Percentiles rank a stretch among this genome's conserved stretches.
These are phyloP conservation scores for Panopea generosa DNA, from an alignment of 2,888 invertebrate species.

Conservation along the genomic window DNA sequence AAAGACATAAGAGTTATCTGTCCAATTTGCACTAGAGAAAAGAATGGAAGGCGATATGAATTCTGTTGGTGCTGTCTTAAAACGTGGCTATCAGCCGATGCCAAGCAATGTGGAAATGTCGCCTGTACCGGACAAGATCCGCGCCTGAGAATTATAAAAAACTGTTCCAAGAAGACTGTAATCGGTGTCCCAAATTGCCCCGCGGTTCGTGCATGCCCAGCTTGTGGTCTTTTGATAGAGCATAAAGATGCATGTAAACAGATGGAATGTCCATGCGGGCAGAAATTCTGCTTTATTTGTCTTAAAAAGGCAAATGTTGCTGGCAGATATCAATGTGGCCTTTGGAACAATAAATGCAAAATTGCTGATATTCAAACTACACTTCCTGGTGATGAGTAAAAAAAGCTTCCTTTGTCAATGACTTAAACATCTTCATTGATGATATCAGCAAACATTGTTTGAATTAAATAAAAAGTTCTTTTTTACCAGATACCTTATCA, in stretches of 20 bases:
- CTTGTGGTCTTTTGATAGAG: conserved; percentile 63
- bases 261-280: conserved; percentile 65
- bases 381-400: conserved; percentile 26
- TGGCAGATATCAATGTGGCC: conserved; percentile 55
- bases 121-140: conserved; percentile 63
- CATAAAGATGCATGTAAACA: conserved; percentile 67
- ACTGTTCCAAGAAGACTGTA: conserved; percentile 50
- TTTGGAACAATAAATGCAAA: conserved; percentile 44
- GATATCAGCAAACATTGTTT: too few relatives aligned
- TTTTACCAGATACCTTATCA: too few relatives aligned
- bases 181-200: conserved; percentile 62
- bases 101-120: conserved; percentile 54
- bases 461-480: too few relatives aligned
- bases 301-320: conserved; percentile 43
- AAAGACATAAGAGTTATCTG: conserved; percentile 59
- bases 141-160: conserved; percentile 48
- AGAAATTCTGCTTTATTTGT: conserved; percentile 68
- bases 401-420: too few relatives aligned
- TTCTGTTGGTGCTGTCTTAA: conserved; percentile 67
- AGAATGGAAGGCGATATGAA: conserved; percentile 41
- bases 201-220: conserved; percentile 65
- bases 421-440: too few relatives aligned
- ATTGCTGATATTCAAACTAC: conserved; percentile 53
- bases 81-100: conserved; percentile 40
- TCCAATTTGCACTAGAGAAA: conserved; percentile 53